Evolutionary conservation across 2,888 invertebrate genomes (phyloP).

Genomic region (Meliscaeva auricollis): DNA sequence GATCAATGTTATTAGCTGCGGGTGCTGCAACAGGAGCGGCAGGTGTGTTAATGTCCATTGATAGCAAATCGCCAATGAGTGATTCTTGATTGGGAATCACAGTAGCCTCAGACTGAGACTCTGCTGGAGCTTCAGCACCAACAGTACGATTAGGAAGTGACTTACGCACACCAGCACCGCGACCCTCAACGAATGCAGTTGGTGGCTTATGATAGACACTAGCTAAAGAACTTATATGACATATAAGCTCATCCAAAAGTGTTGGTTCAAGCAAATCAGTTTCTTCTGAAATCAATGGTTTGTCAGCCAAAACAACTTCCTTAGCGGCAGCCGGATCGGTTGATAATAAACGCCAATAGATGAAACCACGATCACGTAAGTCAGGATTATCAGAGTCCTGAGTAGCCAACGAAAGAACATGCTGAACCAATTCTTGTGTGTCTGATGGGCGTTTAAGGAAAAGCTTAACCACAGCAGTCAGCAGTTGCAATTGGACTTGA

Average conservation of each 20-base stretch:
- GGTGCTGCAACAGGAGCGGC: conserved; percentile 85
- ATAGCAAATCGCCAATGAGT: conserved; percentile 97
- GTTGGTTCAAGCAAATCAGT: conserved; percentile 99
- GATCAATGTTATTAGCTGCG: conserved; percentile 90
- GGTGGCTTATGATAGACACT: conserved; percentile 99
- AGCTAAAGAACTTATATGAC: conserved; percentile 98
- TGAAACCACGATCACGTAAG: conserved; percentile 98
- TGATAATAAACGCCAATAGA: conserved; percentile 99
- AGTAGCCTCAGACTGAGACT: conserved; percentile 83
- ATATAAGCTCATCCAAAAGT: conserved; percentile 97
- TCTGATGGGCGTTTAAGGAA: conserved; percentile 99
- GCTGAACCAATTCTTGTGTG: conserved; percentile 99
- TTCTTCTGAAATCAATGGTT: conserved; percentile 99
- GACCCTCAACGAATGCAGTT: conserved; percentile 98
- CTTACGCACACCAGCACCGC: conserved; percentile 91
- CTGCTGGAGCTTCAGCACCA: conserved; percentile 78
- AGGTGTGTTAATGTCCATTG: conserved; percentile 96
- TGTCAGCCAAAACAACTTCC: conserved; percentile 99
- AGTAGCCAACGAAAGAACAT: conserved; percentile 94
- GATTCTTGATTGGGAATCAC: conserved; percentile 94
- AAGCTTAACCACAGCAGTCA: conserved; percentile 99
- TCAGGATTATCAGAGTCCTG: conserved; percentile 99
- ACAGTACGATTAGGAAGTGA: conserved; percentile 89
- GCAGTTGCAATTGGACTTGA: conserved; percentile 97
- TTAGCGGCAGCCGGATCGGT: conserved; percentile 99